Conservation (phyloP, 2,113 vertebrate genomes). For the Myrmecobius fasciatus region DNA sequence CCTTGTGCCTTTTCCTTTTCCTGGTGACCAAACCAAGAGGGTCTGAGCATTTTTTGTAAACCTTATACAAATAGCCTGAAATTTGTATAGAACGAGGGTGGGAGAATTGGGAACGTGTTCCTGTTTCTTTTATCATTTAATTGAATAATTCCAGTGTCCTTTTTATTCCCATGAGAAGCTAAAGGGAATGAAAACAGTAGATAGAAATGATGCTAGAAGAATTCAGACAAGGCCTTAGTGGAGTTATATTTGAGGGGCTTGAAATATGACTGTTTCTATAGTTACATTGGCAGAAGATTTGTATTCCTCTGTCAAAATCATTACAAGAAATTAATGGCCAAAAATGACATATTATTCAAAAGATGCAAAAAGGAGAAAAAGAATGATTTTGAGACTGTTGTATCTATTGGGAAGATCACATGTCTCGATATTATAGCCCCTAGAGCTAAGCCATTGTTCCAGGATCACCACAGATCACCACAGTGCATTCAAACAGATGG, state of each 20-base stretch:
- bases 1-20: slow-evolving; percentile 79
- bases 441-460: neutral
- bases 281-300: slow-evolving; percentile 41
- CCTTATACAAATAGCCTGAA: slow-evolving; percentile 68
- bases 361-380: slow-evolving; percentile 26
- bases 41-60: slow-evolving; percentile 73
- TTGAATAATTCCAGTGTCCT: slow-evolving; percentile 76
- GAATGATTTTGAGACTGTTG: neutral
- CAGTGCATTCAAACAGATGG: neutral
- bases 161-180: slow-evolving; percentile 77
- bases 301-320: slow-evolving; percentile 35
- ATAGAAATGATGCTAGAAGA: slow-evolving; percentile 30
- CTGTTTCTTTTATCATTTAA: slow-evolving; percentile 69
- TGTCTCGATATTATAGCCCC: neutral
- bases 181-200: slow-evolving; percentile 46
- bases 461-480: neutral
- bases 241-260: slow-evolving; percentile 23
- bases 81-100: slow-evolving; percentile 55
- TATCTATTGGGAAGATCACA: slow-evolving; percentile 15
- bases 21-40: slow-evolving; percentile 59
- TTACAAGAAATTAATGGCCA: slow-evolving; percentile 48
- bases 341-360: slow-evolving; percentile 34
- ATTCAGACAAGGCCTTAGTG: neutral
- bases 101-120: slow-evolving; percentile 70
- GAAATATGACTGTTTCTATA: slow-evolving; percentile 53